A percentile compares a stretch with the other conserved stretches of the same genome.
These are phyloP conservation scores for Coecobrya sp. DNA, from an alignment of 2,888 invertebrate species.

Conservation along the genomic window DNA sequence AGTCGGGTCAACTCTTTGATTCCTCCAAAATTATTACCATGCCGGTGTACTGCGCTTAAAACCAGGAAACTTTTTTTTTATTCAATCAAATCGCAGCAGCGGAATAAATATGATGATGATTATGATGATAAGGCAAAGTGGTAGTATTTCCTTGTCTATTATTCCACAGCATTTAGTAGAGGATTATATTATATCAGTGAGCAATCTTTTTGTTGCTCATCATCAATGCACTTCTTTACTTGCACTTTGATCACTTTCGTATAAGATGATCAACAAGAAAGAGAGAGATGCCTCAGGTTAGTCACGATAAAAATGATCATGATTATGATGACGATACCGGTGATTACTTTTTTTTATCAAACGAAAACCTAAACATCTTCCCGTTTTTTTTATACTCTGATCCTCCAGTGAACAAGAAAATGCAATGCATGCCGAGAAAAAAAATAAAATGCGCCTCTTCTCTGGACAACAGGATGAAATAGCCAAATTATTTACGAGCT, in stretches of 20 bases:
- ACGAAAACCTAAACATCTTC: too few relatives aligned
- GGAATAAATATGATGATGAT: neutral
- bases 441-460: too few relatives aligned
- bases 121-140: too few relatives aligned
- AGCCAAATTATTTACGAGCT: too few relatives aligned
- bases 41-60: too few relatives aligned
- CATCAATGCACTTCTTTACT: slow-evolving; percentile 21
- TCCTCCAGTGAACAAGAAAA: too few relatives aligned
- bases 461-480: too few relatives aligned
- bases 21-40: neutral
- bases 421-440: too few relatives aligned
- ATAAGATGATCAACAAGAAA: neutral
- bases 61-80: too few relatives aligned
- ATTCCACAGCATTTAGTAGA: neutral
- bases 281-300: slow-evolving; percentile 32
- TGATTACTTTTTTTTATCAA: slow-evolving; percentile 23
- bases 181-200: slow-evolving; percentile 25
- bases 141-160: neutral
- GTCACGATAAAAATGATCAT: slow-evolving; percentile 23
- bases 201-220: slow-evolving; percentile 25
- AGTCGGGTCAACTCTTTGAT: slow-evolving; percentile 1
- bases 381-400: too few relatives aligned
- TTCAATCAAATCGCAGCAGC: slow-evolving; percentile 24
- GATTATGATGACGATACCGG: neutral
- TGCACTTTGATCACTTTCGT: slow-evolving; percentile 11